These are phyloP conservation scores for Ylistrum balloti DNA, from an alignment of 1,140 invertebrate species.

Conservation along the genomic window DNA sequence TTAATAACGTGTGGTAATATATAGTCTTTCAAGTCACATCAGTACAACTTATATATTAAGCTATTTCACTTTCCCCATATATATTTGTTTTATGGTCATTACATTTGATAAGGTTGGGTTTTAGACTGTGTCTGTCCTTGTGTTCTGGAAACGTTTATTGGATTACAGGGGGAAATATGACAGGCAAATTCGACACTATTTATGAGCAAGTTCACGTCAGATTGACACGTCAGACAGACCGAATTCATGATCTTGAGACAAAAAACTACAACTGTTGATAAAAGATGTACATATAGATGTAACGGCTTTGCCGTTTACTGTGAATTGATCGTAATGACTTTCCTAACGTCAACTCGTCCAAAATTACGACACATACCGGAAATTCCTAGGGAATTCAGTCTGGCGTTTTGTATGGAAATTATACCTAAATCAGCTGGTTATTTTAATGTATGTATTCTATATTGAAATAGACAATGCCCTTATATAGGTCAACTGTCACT, in stretches of 20 bases:
- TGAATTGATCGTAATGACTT: background rate
- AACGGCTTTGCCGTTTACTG: background rate
- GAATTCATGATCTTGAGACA: background rate
- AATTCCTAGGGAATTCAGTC: background rate
- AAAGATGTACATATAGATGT: background rate
- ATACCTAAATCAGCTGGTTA: background rate
- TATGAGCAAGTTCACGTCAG: background rate
- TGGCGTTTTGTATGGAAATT: background rate
- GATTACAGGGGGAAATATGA: background rate
- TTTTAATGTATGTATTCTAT: background rate
- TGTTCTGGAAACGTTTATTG: too few species aligned
- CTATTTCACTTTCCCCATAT: too few species aligned
- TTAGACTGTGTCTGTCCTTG: too few species aligned
- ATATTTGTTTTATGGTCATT: too few species aligned
- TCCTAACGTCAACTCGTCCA: background rate
- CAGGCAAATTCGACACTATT: background rate
- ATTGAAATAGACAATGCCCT: background rate
- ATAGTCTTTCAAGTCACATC: too few species aligned
- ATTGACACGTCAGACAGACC: background rate
- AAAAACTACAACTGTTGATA: background rate
- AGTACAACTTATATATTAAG: too few species aligned
- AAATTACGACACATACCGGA: background rate
- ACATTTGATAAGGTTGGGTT: too few species aligned
- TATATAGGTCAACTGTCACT: background rate
- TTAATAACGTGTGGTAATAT: too few species aligned